phyloP scores from a whole-genome alignment of 2,888 invertebrate species.

The Drosophila hamatofila region DNA sequence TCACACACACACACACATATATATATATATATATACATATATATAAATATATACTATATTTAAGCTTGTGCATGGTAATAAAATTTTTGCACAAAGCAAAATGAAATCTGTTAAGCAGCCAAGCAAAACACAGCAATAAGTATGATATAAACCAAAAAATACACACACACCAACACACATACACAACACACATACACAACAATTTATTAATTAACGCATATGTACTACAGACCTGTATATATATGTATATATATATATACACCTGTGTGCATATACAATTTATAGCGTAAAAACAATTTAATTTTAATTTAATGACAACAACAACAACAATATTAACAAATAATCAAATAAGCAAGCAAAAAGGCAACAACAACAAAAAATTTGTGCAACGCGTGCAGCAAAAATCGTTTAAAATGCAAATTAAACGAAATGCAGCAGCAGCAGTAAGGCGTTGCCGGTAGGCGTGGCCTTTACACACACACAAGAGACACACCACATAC shows the following conservation, averaged over 20 bases:
- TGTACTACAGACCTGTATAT: conserved; percentile 29
- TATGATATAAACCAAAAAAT: conserved; percentile 67
- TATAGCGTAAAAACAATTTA: conserved; percentile 57
- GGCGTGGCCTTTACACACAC: conserved; percentile 53
- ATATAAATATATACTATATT: conserved; percentile 13
- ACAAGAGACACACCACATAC: not conserved
- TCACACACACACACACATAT: conserved; percentile 28
- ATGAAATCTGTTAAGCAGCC: conserved; percentile 64
- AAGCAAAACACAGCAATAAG: conserved; percentile 44
- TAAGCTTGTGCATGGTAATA: conserved; percentile 33
- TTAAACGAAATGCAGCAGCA: conserved; percentile 69
- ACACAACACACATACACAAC: conserved; percentile 49
- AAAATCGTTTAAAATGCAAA: conserved; percentile 81
- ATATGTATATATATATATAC: conserved; percentile 30
- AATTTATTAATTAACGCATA: conserved; percentile 76
- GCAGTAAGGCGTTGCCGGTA: conserved; percentile 38
- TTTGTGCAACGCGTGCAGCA: conserved; percentile 76
- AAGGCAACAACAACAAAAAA: conserved; percentile 19
- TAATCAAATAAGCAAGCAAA: conserved; percentile 58
- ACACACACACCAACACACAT: conserved; percentile 44
- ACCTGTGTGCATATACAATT: conserved; percentile 26
- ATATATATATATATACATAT: not conserved
- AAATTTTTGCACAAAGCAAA: conserved; percentile 59
- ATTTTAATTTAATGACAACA: conserved; percentile 75
- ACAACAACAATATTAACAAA: conserved; percentile 54